Conservation (phyloP, 2,113 vertebrate species). For the Psammodynastes pulverulentus region DNA sequence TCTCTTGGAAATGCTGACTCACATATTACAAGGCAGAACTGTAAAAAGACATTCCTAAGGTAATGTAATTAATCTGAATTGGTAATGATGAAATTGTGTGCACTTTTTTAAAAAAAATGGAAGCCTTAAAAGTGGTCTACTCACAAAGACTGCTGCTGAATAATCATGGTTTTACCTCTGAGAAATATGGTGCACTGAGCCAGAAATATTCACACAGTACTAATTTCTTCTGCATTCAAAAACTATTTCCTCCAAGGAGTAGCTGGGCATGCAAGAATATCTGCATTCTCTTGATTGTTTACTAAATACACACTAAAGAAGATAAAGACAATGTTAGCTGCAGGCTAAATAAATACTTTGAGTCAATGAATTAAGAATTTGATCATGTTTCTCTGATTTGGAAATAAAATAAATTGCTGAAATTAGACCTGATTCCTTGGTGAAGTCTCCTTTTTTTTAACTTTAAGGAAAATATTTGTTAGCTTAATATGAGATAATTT, state of each 20-base stretch:
- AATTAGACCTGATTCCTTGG: neutral
- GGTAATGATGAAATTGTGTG: slow-evolving; percentile 23
- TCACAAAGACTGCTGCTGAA: slow-evolving; percentile 12
- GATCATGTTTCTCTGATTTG: neutral
- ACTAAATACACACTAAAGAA: neutral
- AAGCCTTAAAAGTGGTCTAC: slow-evolving; percentile 17
- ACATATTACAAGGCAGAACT: slow-evolving; percentile 66
- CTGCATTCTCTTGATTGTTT: neutral
- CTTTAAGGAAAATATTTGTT: neutral
- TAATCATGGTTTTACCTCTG: slow-evolving; percentile 16
- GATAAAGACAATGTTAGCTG: neutral
- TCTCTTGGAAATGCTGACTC: slow-evolving; percentile 61
- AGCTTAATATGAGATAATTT: neutral
- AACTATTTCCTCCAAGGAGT: neutral
- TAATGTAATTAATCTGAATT: slow-evolving; percentile 50
- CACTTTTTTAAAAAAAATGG: neutral
- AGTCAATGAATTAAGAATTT: neutral
- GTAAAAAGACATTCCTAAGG: slow-evolving; percentile 75
- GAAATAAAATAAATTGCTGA: neutral
- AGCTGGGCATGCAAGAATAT: neutral
- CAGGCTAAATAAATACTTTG: neutral
- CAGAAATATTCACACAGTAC: neutral
- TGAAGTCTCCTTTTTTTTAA: neutral
- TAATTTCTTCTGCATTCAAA: neutral
- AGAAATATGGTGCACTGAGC: slow-evolving; percentile 18